Conservation (phyloP, 1,140 invertebrate species). For the Propsilocerus akamusi region DNA sequence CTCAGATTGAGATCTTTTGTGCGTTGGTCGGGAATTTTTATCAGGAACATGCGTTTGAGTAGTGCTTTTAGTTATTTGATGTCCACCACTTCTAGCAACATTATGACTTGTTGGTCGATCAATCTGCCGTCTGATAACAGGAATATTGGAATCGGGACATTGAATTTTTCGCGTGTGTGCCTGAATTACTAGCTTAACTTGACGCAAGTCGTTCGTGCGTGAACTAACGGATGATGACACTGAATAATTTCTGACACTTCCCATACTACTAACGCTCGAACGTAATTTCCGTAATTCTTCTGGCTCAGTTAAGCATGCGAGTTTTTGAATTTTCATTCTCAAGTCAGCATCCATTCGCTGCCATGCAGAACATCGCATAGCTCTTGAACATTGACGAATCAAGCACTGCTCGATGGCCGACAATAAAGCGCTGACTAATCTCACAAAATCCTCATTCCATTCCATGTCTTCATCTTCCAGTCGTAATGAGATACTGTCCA, state of each 20-base stretch:
- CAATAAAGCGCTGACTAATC: conserved; percentile 23
- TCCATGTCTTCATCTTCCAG: conserved; percentile 23
- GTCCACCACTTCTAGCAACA: too few species aligned
- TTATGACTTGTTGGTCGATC: too few species aligned
- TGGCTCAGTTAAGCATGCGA: conserved; percentile 29
- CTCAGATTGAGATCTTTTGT: too few species aligned
- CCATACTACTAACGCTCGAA: not conserved
- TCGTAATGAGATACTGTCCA: conserved; percentile 11
- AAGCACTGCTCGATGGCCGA: conserved; percentile 39
- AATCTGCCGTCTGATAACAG: too few species aligned
- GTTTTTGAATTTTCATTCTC: conserved; percentile 34
- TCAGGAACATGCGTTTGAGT: too few species aligned
- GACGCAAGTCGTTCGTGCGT: conserved; percentile 32
- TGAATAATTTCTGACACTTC: not conserved
- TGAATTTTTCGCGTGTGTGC: too few species aligned
- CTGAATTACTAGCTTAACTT: conserved; percentile 35
- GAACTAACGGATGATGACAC: conserved; percentile 15
- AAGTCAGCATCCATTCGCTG: conserved; percentile 38
- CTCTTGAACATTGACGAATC: conserved; percentile 36
- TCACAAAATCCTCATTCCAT: conserved; percentile 23
- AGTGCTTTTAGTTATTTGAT: too few species aligned
- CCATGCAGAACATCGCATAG: conserved; percentile 41
- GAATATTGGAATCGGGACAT: too few species aligned
- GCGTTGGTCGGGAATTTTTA: too few species aligned
- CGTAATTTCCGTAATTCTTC: conserved; percentile 13